Conservation (phyloP, 2,888 invertebrate species). For the Caenorhabditis drosophilae region DNA sequence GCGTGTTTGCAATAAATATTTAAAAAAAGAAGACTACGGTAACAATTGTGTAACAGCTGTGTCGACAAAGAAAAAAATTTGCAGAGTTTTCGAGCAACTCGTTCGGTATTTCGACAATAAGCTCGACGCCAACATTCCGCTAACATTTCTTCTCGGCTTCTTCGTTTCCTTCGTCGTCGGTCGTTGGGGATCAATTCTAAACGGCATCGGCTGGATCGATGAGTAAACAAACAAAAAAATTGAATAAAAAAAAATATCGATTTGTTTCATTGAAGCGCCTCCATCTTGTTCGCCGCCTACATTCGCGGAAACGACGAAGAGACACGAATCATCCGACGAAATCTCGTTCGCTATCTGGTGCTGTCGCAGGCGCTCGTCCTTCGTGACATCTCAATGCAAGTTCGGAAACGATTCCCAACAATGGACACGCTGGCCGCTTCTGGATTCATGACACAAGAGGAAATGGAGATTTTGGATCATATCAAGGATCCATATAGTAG, state of each 20-base stretch:
- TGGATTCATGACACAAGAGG: conserved; percentile 54
- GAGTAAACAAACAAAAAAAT: conserved; percentile 28
- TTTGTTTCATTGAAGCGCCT: conserved; percentile 47
- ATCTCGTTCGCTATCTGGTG: conserved; percentile 52
- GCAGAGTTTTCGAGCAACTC: conserved; percentile 50
- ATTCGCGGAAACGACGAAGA: conserved; percentile 49
- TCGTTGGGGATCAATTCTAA: conserved; percentile 54
- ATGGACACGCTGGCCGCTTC: conserved; percentile 54
- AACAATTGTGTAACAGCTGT: no score
- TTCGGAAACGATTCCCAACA: conserved; percentile 56
- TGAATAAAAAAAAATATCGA: background rate
- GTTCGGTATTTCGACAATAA: conserved; percentile 57
- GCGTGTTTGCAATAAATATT: no score
- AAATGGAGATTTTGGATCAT: conserved; percentile 54
- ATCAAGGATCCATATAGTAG: conserved; percentile 60
- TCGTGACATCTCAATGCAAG: conserved; percentile 57
- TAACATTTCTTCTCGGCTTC: conserved; percentile 55
- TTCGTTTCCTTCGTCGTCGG: conserved; percentile 58
- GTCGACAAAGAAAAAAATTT: no score
- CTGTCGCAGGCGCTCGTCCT: conserved; percentile 54
- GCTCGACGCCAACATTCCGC: conserved; percentile 53
- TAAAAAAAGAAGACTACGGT: no score
- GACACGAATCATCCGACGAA: conserved; percentile 44
- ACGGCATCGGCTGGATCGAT: conserved; percentile 58
- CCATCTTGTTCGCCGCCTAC: conserved; percentile 54